phyloP scores from a whole-genome alignment of 2,113 vertebrate genomes.

The Aramus guarauna region DNA sequence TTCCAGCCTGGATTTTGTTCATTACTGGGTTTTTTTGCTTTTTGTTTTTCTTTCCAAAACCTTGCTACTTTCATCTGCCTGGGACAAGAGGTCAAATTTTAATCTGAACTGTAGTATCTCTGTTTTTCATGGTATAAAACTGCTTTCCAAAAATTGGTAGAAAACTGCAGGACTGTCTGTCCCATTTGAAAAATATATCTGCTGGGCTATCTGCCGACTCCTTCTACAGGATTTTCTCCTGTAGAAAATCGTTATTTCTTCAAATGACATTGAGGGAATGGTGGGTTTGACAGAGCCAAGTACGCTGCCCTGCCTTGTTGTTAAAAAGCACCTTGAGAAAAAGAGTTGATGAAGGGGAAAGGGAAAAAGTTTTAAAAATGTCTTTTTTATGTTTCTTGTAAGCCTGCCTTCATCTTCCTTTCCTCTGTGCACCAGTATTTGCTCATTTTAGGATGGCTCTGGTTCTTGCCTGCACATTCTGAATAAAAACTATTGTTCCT shows the following conservation, averaged over 20 bases:
- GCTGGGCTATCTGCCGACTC: neutral
- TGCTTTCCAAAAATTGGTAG: neutral
- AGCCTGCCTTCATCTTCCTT: neutral
- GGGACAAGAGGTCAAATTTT: neutral
- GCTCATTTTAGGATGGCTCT: neutral
- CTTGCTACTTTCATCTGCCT: neutral
- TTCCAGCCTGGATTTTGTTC: neutral
- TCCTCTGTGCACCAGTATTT: neutral
- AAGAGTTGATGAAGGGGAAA: neutral
- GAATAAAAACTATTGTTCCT: neutral
- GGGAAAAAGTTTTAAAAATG: neutral
- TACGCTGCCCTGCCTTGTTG: neutral
- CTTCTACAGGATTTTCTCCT: neutral
- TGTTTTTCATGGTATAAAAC: neutral
- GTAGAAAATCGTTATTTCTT: conserved; percentile 31
- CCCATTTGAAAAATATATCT: conserved; percentile 21
- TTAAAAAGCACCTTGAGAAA: conserved; percentile 28
- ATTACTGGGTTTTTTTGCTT: neutral
- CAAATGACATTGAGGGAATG: neutral
- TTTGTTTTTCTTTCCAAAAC: neutral
- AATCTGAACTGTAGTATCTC: neutral
- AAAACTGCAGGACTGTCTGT: neutral
- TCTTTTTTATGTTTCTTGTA: neutral
- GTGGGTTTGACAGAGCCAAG: conserved; percentile 20
- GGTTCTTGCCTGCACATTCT: neutral